Percentiles rank a stretch among this genome's conserved stretches.
phyloP scores from a whole-genome alignment of 2,888 invertebrate species.

The Heliconius aoede region DNA sequence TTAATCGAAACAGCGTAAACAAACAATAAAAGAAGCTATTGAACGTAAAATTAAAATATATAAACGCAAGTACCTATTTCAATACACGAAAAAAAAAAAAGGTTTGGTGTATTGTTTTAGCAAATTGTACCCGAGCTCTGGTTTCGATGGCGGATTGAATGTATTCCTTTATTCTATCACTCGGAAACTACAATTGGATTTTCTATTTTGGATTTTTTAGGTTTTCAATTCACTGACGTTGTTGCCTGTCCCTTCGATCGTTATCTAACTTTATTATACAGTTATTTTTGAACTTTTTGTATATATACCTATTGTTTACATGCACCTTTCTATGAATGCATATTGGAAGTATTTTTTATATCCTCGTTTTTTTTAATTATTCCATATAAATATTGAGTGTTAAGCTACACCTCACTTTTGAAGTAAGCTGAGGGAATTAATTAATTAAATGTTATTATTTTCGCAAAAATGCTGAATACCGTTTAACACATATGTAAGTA shows the following conservation, averaged over 20 bases:
- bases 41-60: conserved; percentile 44
- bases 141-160: conserved; percentile 63
- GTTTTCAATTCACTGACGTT: conserved; percentile 21
- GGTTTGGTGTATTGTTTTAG: conserved; percentile 68
- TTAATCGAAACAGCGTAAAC: conserved; percentile 9
- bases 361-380: background rate
- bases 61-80: conserved; percentile 49
- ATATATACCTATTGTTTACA: background rate
- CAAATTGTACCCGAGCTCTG: conserved; percentile 60
- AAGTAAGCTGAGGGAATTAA: background rate
- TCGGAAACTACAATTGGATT: conserved; percentile 35
- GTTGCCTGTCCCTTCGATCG: background rate
- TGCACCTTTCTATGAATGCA: background rate
- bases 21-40: background rate
- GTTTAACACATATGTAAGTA: conserved; percentile 16
- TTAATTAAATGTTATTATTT: background rate
- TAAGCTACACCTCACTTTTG: too few species aligned
- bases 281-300: conserved; percentile 3
- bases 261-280: conserved; percentile 8
- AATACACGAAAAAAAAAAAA: conserved; percentile 59
- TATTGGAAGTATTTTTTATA: background rate
- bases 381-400: background rate
- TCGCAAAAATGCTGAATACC: background rate
- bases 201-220: conserved; percentile 27
- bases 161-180: conserved; percentile 71